phyloP scores from a whole-genome alignment of 2,113 vertebrate species.

The Triplophysa tibetana region DNA sequence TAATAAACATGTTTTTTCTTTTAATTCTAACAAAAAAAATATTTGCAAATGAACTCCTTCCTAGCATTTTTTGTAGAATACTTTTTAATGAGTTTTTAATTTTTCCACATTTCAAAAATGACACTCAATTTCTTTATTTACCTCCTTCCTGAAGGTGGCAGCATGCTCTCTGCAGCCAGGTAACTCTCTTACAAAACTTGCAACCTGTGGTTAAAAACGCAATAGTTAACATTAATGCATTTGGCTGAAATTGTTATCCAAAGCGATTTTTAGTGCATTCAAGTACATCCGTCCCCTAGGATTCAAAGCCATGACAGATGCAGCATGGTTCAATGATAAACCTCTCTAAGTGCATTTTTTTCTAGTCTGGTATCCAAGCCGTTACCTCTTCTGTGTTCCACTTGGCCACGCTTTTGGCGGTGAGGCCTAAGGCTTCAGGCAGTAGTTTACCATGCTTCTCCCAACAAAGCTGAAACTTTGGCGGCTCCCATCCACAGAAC shows the following conservation, averaged over 20 bases:
- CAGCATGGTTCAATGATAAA: background rate
- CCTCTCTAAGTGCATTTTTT: background rate
- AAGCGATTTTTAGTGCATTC: background rate
- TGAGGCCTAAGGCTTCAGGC: conserved; percentile 86
- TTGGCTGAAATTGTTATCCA: too few relatives aligned
- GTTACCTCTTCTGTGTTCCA: conserved; percentile 89
- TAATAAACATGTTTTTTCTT: too few relatives aligned
- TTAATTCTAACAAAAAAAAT: too few relatives aligned
- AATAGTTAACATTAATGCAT: too few relatives aligned
- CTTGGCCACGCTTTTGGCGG: conserved; percentile 84
- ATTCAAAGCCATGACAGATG: too few relatives aligned
- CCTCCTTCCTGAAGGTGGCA: conserved; percentile 86
- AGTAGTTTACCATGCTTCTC: conserved; percentile 89
- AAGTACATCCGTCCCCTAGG: too few relatives aligned
- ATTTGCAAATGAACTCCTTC: too few relatives aligned
- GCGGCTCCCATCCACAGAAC: conserved; percentile 82
- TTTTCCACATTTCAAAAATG: too few relatives aligned
- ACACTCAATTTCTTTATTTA: conserved; percentile 56
- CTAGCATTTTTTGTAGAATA: too few relatives aligned
- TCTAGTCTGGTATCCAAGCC: background rate
- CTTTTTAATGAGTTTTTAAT: too few relatives aligned
- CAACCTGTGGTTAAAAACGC: conserved; percentile 72
- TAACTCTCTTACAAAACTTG: conserved; percentile 81
- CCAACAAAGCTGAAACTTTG: conserved; percentile 85
- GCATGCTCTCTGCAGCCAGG: conserved; percentile 89